Base-by-base conservation (phyloP, 1,140 invertebrate genomes). In the Gonioctena quinquepunctata region DNA sequence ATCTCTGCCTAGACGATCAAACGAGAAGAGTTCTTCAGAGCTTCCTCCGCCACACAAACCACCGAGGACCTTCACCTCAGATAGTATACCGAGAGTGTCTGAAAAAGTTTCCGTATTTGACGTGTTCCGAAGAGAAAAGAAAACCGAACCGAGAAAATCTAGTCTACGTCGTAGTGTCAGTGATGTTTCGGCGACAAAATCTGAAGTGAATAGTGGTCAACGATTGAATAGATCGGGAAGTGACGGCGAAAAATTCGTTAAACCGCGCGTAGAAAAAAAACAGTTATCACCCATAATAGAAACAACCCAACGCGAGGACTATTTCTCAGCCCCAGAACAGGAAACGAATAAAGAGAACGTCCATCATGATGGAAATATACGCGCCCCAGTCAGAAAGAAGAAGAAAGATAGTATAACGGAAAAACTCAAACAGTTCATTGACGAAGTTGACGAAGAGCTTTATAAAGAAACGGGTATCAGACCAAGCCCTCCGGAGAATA, bases 231-330 rank as follows among this genome's bases (percentile, higher is more conserved):
- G 84, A 80, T 83, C 85, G 1, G 84, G 78, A 22, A 85, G 81
- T 70, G 84, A 86, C 28, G 83, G 78, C 62, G 84, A 86, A 64
- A 76, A 79, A 22, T 60, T 22, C 11, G 21, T 27, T 21, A 71
- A 75, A 59, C 67, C n/a, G 26, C 48, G 6, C 49, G 71, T 63
- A 21, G 69, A 3, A 67, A 90, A 89, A 78, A 88, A 89, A 63
- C 91, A 91, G 76, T 75, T 93, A n/a, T 92, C 91, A 16, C 92
- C 91, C 0, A 93, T 93, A 66, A 93, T 92, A 60, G 91, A 93
- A 83, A 81, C 83, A 80, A 82, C 87, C 78, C 85, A 89, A 74
- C 79, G 86, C 48, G 89, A 90, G 79, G 90, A 91, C 75, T 91
- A 90, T 70, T 92, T 93, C 72, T 84, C 88, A 59, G 86, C 81